These are phyloP conservation scores for Eristalis arbustorum DNA, from an alignment of 2,888 invertebrate genomes.

Conservation along the genomic window DNA sequence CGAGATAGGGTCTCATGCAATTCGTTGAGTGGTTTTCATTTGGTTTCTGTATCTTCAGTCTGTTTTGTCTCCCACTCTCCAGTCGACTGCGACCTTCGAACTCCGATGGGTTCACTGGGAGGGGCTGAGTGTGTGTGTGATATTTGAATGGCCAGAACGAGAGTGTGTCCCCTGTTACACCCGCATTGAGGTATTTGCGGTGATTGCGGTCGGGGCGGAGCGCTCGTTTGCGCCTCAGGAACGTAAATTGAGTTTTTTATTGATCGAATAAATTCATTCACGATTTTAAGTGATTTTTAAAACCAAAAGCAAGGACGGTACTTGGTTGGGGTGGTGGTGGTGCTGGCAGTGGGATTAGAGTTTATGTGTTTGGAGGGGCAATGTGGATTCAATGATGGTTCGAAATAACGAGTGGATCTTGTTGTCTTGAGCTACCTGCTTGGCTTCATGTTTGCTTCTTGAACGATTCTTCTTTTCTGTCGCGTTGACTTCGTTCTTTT, in stretches of 20 bases:
- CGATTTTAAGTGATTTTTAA: slow-evolving; percentile 52
- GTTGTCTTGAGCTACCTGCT: no score
- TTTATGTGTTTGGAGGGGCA: background rate
- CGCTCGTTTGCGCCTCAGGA: slow-evolving; percentile 9
- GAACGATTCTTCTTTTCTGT: no score
- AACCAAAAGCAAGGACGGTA: background rate
- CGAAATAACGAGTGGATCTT: no score
- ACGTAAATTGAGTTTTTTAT: slow-evolving; percentile 48
- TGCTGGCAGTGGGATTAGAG: background rate
- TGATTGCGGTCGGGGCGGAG: slow-evolving; percentile 34
- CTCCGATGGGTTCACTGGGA: background rate
- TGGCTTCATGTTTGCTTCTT: no score
- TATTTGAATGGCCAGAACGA: slow-evolving; percentile 15
- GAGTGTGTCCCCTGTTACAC: slow-evolving; percentile 18
- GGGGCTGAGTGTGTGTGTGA: slow-evolving; percentile 6
- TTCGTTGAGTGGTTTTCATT: slow-evolving; percentile 65
- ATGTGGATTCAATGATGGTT: background rate
- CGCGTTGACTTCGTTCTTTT: no score
- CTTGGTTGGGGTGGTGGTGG: background rate
- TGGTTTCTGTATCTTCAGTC: slow-evolving; percentile 44
- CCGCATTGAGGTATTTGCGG: slow-evolving; percentile 38
- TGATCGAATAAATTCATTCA: slow-evolving; percentile 46
- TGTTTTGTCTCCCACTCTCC: background rate
- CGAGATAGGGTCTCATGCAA: slow-evolving; percentile 59
- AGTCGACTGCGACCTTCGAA: background rate